phyloP scores from a whole-genome alignment of 1,140 invertebrate species.

The Cydia amplana region DNA sequence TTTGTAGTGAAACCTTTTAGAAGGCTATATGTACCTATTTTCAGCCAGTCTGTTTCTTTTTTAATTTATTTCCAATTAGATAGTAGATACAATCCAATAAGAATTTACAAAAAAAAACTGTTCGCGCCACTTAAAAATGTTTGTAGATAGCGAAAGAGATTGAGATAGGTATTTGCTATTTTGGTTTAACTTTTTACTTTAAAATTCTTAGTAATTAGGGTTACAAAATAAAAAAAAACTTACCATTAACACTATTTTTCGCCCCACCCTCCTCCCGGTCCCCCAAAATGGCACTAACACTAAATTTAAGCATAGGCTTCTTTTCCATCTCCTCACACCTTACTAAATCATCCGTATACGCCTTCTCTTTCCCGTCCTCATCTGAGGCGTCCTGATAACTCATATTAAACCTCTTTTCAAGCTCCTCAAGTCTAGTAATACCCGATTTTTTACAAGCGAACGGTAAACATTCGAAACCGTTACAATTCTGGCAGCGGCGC shows the following conservation, averaged over 20 bases:
- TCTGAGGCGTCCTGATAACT: constrained; percentile 67
- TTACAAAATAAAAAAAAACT: constrained; percentile 37
- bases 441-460: constrained; percentile 69
- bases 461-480: constrained; percentile 60
- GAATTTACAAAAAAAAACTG: no score
- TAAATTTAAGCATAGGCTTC: constrained; percentile 94
- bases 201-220: not conserved
- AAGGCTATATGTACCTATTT: no score
- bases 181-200: no score
- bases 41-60: no score
- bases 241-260: constrained; percentile 58
- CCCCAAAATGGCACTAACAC: constrained; percentile 93
- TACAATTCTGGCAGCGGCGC: constrained; percentile 58
- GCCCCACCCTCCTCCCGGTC: constrained; percentile 53
- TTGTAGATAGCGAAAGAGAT: no score
- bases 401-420: constrained; percentile 69
- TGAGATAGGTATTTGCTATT: no score
- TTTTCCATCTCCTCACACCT: constrained; percentile 71
- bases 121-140: no score
- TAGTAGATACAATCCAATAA: no score
- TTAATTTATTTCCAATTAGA: no score
- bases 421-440: constrained; percentile 60
- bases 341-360: constrained; percentile 63
- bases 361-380: constrained; percentile 57
- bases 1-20: no score